Percentiles rank a stretch among this genome's conserved stretches.
phyloP scores from a whole-genome alignment of 2,888 invertebrate species.

The Melolontha melolontha region DNA sequence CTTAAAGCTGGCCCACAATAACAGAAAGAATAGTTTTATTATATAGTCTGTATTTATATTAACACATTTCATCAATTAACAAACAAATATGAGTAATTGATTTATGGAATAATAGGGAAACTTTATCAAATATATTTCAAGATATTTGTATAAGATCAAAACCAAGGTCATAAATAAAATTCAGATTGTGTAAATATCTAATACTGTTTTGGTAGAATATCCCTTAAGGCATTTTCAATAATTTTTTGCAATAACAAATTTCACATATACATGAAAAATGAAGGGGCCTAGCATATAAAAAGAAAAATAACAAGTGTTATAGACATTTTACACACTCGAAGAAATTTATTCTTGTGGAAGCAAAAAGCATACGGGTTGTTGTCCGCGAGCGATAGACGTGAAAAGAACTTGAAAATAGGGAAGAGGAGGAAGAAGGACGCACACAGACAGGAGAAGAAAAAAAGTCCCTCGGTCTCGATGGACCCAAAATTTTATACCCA shows the following conservation, averaged over 20 bases:
- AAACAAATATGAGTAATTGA: too few relatives aligned
- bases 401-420: conserved; percentile 3
- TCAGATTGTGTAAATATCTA: too few relatives aligned
- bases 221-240: neutral
- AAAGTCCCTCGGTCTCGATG: conserved; percentile 18
- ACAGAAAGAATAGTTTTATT: too few relatives aligned
- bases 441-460: conserved; percentile 11
- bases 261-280: conserved; percentile 1
- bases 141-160: too few relatives aligned
- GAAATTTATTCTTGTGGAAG: conserved; percentile 24
- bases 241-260: neutral
- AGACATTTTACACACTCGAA: conserved; percentile 19
- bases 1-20: too few relatives aligned
- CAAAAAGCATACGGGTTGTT: conserved; percentile 5
- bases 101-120: too few relatives aligned
- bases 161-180: too few relatives aligned
- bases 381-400: conserved; percentile 7
- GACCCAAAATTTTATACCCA: conserved; percentile 26
- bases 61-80: too few relatives aligned
- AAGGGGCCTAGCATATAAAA: neutral
- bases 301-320: conserved; percentile 15
- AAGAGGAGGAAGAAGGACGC: conserved; percentile 18
- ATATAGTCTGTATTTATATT: too few relatives aligned
- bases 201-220: too few relatives aligned
- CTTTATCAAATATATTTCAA: too few relatives aligned